Evolutionary conservation across 2,888 invertebrate species (phyloP), one percentile per base, ranked within the genome.

Genomic region (Ochlodes sylvanus): DNA sequence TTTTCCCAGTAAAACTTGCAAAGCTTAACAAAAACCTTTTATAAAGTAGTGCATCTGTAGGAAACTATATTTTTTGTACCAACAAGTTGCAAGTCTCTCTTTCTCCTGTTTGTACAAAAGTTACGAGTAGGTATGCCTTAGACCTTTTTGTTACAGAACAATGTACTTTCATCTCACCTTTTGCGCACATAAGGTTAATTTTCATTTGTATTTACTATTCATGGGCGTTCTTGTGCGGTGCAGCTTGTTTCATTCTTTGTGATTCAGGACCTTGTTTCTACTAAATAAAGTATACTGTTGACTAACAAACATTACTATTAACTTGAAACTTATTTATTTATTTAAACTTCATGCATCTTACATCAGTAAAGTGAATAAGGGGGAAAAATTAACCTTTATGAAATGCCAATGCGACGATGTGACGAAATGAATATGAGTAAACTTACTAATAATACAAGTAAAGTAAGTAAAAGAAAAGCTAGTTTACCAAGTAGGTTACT

Each of bases 41-140:
- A 19, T 12, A 58, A 58, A 41, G 19, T 41, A 41, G 9, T 57
- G 41, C 42, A 60, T 12, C 38, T 12, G 38, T 12, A 9, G 10
- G 44, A 60, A 44, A 44, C 19, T 15, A 19, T n/a, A 10, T 34
- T 12, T 9, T 56, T 64, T 64, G 50, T 38, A 19, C 57, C 64
- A 47, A 64, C 64, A 64, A 64, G 64, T 64, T 64, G 64, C 64
- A 57, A 21, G 63, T 55, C 32, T n/a, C 63, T n/a, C 21, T 41
- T 44, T 55, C 55, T 17, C 12, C 10, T 63, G 63, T 55, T 55
- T 63, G 63, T 15, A 27, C 32, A 55, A 55, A 63, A 63, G 42
- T 55, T 63, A 17, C 21, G 60, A 60, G 60, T 27, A 27, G 21
- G 32, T 42, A 15, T 55, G 12, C 34, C 42, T 42, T 19, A 42